phyloP scores from a whole-genome alignment of 2,888 invertebrate genomes.

The Habrosyne pyritoides region DNA sequence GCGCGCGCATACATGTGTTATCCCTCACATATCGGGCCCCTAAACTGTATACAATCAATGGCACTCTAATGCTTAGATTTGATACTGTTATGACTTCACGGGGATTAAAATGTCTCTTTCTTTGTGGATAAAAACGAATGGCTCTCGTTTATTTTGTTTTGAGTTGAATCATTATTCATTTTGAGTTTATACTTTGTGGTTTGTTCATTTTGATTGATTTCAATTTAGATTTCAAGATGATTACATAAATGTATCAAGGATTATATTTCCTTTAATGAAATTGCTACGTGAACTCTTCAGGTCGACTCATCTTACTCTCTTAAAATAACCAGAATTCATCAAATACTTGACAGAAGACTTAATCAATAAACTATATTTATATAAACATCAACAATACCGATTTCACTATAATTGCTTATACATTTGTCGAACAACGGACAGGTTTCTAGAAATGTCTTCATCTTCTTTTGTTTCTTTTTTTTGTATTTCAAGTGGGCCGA shows the following conservation, averaged over 20 bases:
- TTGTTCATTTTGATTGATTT: not conserved
- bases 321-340: too few species aligned
- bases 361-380: too few species aligned
- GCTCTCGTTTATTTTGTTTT: not conserved
- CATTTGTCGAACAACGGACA: not conserved
- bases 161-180: not conserved
- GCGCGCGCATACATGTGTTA: slow-evolving; percentile 43
- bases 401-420: not conserved
- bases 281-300: too few species aligned
- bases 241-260: not conserved
- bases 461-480: too few species aligned
- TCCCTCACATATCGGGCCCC: slow-evolving; percentile 28
- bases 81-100: slow-evolving; percentile 4
- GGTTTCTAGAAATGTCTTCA: not conserved
- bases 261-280: too few species aligned
- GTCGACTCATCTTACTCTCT: too few species aligned
- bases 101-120: slow-evolving; percentile 5
- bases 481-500: too few species aligned
- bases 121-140: not conserved
- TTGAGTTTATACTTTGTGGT: not conserved
- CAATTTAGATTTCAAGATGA: not conserved
- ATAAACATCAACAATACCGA: not conserved
- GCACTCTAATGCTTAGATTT: slow-evolving; percentile 7
- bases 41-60: slow-evolving; percentile 6
- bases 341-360: too few species aligned